phyloP scores from a whole-genome alignment of 2,113 vertebrate species.

The Isichthys henryi region DNA sequence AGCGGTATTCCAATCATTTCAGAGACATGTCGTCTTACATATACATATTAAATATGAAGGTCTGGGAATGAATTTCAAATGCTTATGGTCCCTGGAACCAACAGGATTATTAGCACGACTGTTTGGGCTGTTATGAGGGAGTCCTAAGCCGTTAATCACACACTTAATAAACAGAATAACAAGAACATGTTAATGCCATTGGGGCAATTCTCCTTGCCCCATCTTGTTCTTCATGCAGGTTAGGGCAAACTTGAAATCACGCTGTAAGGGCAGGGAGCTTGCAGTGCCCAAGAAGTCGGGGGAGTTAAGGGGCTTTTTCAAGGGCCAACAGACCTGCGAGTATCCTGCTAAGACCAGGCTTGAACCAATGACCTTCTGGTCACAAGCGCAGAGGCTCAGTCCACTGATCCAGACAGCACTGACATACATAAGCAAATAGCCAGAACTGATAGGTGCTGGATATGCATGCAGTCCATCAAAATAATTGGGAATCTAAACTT shows the following conservation, averaged over 20 bases:
- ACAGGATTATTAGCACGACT: not conserved
- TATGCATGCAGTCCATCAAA: not conserved
- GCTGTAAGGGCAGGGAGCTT: not conserved
- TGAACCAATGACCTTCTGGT: not conserved
- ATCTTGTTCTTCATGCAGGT: not conserved
- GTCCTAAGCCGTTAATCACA: not conserved
- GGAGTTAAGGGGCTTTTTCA: not conserved
- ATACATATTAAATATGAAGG: not conserved
- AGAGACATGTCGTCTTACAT: not conserved
- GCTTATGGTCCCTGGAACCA: not conserved
- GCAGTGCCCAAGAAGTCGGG: not conserved
- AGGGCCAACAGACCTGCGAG: not conserved
- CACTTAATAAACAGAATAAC: not conserved
- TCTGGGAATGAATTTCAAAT: not conserved
- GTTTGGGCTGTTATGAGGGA: not conserved
- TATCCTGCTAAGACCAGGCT: not conserved
- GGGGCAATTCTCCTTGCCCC: not conserved
- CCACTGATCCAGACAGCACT: not conserved
- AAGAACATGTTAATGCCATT: not conserved
- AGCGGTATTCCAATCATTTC: not conserved
- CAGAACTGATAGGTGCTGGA: not conserved
- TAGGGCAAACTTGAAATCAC: not conserved
- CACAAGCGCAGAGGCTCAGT: not conserved
- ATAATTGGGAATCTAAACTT: not conserved
- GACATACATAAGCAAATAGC: not conserved